These are phyloP conservation scores for Monomorium pharaonis DNA, from an alignment of 1,140 invertebrate species.

Conservation along the genomic window DNA sequence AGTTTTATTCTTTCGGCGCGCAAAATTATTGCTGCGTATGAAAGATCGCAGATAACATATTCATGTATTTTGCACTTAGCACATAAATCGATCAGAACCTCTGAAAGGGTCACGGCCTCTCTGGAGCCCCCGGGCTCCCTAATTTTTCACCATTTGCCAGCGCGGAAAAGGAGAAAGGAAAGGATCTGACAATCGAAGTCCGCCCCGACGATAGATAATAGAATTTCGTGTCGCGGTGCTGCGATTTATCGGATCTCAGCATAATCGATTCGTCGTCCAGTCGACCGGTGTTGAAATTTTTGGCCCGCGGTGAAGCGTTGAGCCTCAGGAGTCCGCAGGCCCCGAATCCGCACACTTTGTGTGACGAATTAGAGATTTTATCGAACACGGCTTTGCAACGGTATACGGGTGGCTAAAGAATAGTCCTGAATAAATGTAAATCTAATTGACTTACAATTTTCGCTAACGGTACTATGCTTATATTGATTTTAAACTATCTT, in stretches of 20 bases:
- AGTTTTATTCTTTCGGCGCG: not conserved
- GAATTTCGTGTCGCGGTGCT: conserved; percentile 41
- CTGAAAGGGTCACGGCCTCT: conserved; percentile 37
- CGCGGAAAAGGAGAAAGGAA: conserved; percentile 48
- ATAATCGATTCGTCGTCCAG: conserved; percentile 58
- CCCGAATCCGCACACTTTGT: conserved; percentile 46
- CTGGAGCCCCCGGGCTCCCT: not conserved
- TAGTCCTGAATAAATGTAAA: conserved; percentile 28
- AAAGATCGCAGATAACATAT: conserved; percentile 40
- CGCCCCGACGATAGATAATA: conserved; percentile 45
- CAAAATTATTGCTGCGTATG: not conserved
- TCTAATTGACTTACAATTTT: conserved; percentile 32
- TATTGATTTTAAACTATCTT: not conserved
- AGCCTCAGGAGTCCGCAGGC: conserved; percentile 10
- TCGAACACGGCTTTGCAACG: conserved; percentile 53
- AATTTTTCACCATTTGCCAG: conserved; percentile 42
- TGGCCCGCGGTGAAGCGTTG: conserved; percentile 11
- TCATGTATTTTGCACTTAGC: conserved; percentile 17
- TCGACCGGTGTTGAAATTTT: conserved; percentile 50
- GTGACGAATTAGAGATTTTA: conserved; percentile 67
- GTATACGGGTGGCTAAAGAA: conserved; percentile 51
- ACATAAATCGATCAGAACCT: conserved; percentile 54
- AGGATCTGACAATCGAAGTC: conserved; percentile 24
- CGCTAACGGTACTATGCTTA: not conserved
- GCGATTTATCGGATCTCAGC: conserved; percentile 57